Conservation (phyloP, 2,888 invertebrate species). For the Nephrotoma guestfalica region DNA sequence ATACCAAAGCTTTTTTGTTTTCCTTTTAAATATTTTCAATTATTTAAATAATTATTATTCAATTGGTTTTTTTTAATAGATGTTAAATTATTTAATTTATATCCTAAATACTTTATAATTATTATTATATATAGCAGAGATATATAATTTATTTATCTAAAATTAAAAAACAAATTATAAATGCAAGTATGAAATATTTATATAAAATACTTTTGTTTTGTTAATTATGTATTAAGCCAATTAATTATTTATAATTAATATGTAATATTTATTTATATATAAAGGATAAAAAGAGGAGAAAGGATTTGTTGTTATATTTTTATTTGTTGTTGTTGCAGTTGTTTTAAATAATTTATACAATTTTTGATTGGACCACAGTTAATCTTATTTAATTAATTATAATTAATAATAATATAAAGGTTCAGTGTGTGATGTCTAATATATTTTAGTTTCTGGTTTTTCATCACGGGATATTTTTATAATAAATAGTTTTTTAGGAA, state of each 20-base stretch:
- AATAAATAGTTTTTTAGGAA: not conserved
- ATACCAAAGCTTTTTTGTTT: constrained; percentile 31
- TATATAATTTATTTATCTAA: not conserved
- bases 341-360: not conserved
- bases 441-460: not conserved
- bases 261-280: not conserved
- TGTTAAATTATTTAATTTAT: not conserved
- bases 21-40: constrained; percentile 24
- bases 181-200: not conserved
- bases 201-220: not conserved
- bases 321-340: not conserved
- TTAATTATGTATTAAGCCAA: not conserved
- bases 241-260: not conserved
- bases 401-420: not conserved
- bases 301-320: not conserved
- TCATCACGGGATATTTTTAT: not conserved
- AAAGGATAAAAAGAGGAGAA: not conserved
- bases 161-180: not conserved
- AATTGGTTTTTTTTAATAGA: not conserved
- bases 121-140: not conserved
- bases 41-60: not conserved
- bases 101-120: not conserved
- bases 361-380: not conserved
- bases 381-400: not conserved
- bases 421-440: not conserved